These are phyloP conservation scores for Dastarcus helophoroides DNA, from an alignment of 2,888 invertebrate species.

Conservation along the genomic window DNA sequence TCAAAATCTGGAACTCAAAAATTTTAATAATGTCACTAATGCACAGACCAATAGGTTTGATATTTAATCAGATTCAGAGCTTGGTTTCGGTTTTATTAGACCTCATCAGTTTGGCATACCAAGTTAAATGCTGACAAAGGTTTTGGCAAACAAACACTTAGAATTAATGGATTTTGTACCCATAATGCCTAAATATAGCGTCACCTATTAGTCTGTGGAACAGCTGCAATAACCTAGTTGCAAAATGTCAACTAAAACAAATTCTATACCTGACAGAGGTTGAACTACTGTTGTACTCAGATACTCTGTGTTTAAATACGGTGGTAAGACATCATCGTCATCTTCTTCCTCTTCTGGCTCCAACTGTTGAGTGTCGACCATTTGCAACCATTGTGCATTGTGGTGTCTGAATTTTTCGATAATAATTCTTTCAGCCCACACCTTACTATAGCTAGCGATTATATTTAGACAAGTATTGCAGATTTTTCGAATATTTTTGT, in stretches of 20 bases:
- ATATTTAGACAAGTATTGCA: slow-evolving; percentile 93
- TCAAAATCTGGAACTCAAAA: too few relatives aligned
- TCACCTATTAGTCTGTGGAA: too few relatives aligned
- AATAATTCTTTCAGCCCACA: slow-evolving; percentile 91
- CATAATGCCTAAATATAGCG: too few relatives aligned
- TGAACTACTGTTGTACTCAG: slow-evolving; percentile 35
- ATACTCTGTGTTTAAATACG: slow-evolving; percentile 63
- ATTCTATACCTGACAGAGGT: slow-evolving; percentile 29
- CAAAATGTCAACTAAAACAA: slow-evolving; percentile 28
- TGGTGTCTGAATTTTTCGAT: slow-evolving; percentile 94
- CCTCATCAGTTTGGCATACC: too few relatives aligned
- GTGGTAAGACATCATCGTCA: slow-evolving; percentile 57
- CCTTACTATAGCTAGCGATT: slow-evolving; percentile 80
- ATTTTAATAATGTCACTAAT: too few relatives aligned
- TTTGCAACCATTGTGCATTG: slow-evolving; percentile 96
- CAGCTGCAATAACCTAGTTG: slow-evolving; percentile 31
- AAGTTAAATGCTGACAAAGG: too few relatives aligned
- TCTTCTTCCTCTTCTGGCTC: slow-evolving; percentile 38
- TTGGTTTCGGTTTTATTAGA: too few relatives aligned
- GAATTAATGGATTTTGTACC: too few relatives aligned
- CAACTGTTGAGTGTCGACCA: slow-evolving; percentile 66
- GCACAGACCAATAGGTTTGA: too few relatives aligned
- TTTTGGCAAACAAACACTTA: too few relatives aligned
- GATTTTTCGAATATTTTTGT: slow-evolving; percentile 82
- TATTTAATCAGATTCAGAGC: too few relatives aligned